phyloP scores from a whole-genome alignment of 2,888 invertebrate species.

The Leucophenga maculata region DNA sequence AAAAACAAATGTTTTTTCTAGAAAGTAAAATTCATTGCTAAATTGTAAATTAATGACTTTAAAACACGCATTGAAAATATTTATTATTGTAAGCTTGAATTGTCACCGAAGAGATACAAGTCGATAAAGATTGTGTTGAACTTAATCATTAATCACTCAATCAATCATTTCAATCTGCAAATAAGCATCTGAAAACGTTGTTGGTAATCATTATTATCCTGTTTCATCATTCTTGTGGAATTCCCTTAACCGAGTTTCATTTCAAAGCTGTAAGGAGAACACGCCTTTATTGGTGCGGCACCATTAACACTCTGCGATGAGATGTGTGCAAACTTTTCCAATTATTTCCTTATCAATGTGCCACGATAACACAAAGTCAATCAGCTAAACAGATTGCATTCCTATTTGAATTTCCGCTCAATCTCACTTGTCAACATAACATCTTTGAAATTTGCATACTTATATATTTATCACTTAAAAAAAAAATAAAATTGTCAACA shows the following conservation, averaged over 20 bases:
- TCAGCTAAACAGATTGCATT: slow-evolving; percentile 33
- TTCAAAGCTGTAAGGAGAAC: not conserved
- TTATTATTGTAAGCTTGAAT: slow-evolving; percentile 47
- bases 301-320: slow-evolving; percentile 10
- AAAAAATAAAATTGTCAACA: not conserved
- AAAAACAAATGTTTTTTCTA: not conserved
- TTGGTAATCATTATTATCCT: slow-evolving; percentile 29
- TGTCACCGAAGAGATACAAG: slow-evolving; percentile 30
- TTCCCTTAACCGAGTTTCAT: slow-evolving; percentile 12
- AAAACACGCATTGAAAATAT: slow-evolving; percentile 41
- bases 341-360: slow-evolving; percentile 48
- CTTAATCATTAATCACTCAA: slow-evolving; percentile 68
- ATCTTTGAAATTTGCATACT: slow-evolving; percentile 65
- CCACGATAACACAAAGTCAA: slow-evolving; percentile 46
- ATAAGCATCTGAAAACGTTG: slow-evolving; percentile 24
- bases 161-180: slow-evolving; percentile 59
- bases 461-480: not conserved
- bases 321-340: slow-evolving; percentile 48
- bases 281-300: not conserved
- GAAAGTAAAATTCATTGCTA: slow-evolving; percentile 35
- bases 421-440: slow-evolving; percentile 69
- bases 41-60: slow-evolving; percentile 44
- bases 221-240: slow-evolving; percentile 50
- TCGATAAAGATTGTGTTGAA: slow-evolving; percentile 39
- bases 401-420: slow-evolving; percentile 52